These are phyloP conservation scores for Squalus acanthias DNA, from an alignment of 2,797 vertebrate species.

Conservation along the genomic window DNA sequence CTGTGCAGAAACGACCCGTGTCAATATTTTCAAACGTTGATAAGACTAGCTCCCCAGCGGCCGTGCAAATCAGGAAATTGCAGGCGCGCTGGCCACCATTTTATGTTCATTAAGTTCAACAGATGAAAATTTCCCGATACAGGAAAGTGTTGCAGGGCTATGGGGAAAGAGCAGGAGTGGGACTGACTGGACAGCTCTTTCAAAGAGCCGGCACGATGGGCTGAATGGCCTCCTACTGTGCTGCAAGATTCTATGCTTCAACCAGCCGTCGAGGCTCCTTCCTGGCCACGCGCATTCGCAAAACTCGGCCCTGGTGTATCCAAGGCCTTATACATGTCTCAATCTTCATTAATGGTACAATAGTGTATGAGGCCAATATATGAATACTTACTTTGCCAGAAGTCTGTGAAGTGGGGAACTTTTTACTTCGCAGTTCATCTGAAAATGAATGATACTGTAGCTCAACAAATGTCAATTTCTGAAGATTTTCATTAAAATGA, in stretches of 20 bases:
- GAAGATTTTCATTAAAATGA: background rate
- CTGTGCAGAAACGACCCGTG: background rate
- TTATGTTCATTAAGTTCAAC: background rate
- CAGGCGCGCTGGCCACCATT: background rate
- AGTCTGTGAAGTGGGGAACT: slow-evolving; percentile 54
- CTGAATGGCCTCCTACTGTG: background rate
- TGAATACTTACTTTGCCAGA: slow-evolving; percentile 41
- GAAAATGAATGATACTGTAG: slow-evolving; percentile 42
- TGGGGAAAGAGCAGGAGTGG: background rate
- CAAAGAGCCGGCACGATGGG: background rate
- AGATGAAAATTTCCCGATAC: background rate
- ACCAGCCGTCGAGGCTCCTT: background rate
- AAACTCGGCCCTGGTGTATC: background rate
- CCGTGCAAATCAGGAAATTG: background rate
- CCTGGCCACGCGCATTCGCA: background rate
- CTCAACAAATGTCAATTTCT: background rate
- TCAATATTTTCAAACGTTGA: background rate
- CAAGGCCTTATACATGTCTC: background rate
- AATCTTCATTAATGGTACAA: background rate
- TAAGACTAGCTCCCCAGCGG: background rate
- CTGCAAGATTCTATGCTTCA: background rate
- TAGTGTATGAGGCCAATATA: background rate
- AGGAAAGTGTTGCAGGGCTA: background rate
- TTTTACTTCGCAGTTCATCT: slow-evolving; percentile 60
- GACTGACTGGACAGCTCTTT: background rate